phyloP scores from a whole-genome alignment of 2,797 vertebrate species.

The Enteromius afrohamiltoni region DNA sequence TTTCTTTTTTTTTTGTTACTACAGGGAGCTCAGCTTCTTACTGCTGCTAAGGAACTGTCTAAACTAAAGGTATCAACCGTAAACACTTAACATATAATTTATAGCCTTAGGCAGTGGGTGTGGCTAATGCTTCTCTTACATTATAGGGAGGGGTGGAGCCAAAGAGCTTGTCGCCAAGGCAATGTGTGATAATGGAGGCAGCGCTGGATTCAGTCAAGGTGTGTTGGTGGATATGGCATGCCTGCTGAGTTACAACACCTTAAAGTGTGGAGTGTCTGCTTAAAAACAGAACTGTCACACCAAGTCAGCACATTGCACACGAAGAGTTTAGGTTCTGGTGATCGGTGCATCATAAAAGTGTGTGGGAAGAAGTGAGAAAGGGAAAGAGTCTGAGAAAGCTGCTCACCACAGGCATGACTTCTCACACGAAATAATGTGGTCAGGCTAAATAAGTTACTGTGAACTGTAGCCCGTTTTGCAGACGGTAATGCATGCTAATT shows the following conservation, averaged over 20 bases:
- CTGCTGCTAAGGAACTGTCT: conserved; percentile 96
- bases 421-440: background rate
- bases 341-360: background rate
- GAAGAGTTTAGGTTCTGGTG: background rate
- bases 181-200: conserved; percentile 88
- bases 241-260: background rate
- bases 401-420: background rate
- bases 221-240: conserved; percentile 36
- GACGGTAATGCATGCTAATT: background rate
- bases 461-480: background rate
- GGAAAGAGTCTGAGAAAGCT: background rate
- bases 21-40: conserved; percentile 94
- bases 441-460: conserved; percentile 4
- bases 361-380: conserved; percentile 9
- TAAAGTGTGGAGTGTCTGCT: conserved; percentile 21
- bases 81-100: background rate
- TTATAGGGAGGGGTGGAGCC: conserved; percentile 88
- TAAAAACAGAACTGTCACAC: conserved; percentile 1
- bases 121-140: conserved; percentile 45
- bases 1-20: conserved; percentile 39
- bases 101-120: background rate
- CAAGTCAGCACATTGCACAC: conserved; percentile 1
- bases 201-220: conserved; percentile 95
- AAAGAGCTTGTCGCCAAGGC: conserved; percentile 91
- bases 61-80: conserved; percentile 87